These are phyloP conservation scores for Australoheros scitulus DNA, from an alignment of 2,113 vertebrate genomes.

Conservation along the genomic window DNA sequence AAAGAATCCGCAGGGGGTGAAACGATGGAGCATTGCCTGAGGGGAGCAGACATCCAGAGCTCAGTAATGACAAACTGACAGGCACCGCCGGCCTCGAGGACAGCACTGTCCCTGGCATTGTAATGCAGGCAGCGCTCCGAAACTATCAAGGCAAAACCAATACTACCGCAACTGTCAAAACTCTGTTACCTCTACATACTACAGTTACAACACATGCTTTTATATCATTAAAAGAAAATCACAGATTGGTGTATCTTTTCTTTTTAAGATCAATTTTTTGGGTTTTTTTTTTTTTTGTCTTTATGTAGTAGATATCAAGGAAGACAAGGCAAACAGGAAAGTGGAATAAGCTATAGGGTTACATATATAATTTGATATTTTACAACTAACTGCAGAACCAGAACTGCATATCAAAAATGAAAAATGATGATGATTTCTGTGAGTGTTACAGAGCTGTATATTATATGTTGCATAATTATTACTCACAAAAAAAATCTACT, in stretches of 20 bases:
- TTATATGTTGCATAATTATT: neutral
- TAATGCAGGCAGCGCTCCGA: conserved; percentile 41
- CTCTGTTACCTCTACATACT: neutral
- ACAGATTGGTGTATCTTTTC: neutral
- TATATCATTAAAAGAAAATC: no score
- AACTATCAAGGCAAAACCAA: conserved; percentile 14
- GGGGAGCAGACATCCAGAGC: conserved; percentile 42
- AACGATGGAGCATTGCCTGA: conserved; percentile 12
- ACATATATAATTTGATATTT: neutral
- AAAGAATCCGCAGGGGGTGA: conserved; percentile 24
- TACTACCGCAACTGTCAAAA: conserved; percentile 10
- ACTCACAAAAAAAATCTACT: neutral
- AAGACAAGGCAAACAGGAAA: no score
- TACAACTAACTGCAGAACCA: neutral
- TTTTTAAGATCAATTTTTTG: neutral
- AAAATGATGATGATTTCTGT: neutral
- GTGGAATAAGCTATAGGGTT: neutral
- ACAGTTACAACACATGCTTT: neutral
- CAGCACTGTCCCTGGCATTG: conserved; percentile 16
- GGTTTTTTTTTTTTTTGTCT: no score
- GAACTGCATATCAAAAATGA: neutral
- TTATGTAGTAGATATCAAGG: no score
- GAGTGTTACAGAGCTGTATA: neutral
- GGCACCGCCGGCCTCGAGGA: neutral
- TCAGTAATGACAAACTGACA: conserved; percentile 52